Conservation (phyloP, 2,888 invertebrate genomes). For the Synanthedon myopaeformis region DNA sequence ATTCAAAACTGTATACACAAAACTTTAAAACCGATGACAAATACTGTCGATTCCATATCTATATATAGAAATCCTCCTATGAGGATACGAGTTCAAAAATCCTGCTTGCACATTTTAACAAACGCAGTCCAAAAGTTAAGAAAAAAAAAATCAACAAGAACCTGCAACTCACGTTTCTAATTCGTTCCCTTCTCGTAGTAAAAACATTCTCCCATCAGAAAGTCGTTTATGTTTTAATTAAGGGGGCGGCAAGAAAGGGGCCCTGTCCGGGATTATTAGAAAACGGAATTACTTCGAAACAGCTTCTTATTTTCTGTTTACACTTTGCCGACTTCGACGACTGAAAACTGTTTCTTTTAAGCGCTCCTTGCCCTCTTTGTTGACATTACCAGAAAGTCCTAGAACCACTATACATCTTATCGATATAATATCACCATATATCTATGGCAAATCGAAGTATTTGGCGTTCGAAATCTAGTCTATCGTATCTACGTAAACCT, state of each 20-base stretch:
- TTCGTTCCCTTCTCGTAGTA: conserved; percentile 11
- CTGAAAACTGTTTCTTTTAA: background rate
- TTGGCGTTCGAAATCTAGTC: too few relatives aligned
- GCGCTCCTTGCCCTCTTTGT: background rate
- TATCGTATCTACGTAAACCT: too few relatives aligned
- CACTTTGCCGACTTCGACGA: conserved; percentile 5
- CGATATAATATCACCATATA: too few relatives aligned
- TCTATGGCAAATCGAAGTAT: too few relatives aligned
- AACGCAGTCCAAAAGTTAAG: background rate
- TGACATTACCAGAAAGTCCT: too few relatives aligned
- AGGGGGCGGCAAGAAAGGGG: conserved; percentile 27
- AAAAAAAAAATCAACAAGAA: conserved; percentile 11
- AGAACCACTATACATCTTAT: too few relatives aligned
- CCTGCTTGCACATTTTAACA: background rate
- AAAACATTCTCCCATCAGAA: conserved; percentile 24
- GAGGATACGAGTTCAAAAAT: too few relatives aligned
- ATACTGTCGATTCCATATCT: too few relatives aligned
- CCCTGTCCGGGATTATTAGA: conserved; percentile 38
- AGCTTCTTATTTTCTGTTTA: conserved; percentile 20
- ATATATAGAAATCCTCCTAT: too few relatives aligned
- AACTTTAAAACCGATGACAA: too few relatives aligned
- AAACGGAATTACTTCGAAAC: conserved; percentile 26
- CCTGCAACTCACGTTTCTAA: conserved; percentile 26
- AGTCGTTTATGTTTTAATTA: conserved; percentile 57
- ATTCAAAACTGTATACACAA: too few relatives aligned